Base-by-base conservation (phyloP, 2,113 vertebrate species). In the Apodemus sylvaticus region DNA sequence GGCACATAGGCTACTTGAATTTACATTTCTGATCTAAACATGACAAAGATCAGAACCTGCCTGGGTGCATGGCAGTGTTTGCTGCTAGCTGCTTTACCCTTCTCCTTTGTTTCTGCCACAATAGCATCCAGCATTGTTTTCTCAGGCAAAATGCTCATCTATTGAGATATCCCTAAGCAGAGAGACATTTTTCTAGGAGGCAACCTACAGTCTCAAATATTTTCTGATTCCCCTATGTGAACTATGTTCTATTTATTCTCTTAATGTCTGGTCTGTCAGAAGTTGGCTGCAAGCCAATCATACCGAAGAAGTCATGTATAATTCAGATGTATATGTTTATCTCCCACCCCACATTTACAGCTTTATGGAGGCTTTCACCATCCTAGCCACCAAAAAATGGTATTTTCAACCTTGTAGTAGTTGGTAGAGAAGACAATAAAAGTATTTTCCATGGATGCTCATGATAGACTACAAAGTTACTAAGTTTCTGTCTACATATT, bases 1-100 rank as follows among this genome's bases (percentile, higher is more conserved):
- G 26, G 74, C 83, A 95, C 81, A 48, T 66, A 92, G 20, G 5
- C 11, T 76, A 3, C 60, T 51, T 89, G 48, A 86, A 86, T 7
- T 42, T 83, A 68, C 9, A 51, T 17, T 31, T 82, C 39, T 89
- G 60, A 78, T 95, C 7, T 90, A 94, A 95, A 94, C 20, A 73
- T 8, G 73, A 31, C 70, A 10, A 93, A 66, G 5, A 77, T 77
- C 24, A 74, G 42, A 81, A 73, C 8, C 5, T 42, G 74, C 55
- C 12, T 36, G 24, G 14, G 48, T 36, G 86, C 91, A 87, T 19
- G 66, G 45, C 87, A 87, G 19, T 74, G 14, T 42, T 76, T 89
- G 3, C n/a, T 83, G 24, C 86, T 86, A 73, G 26, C 71, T 71
- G 34, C 51, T 81, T 85, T 76, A 53, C 10, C n/a, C 29, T 22